Conservation (phyloP, 1,140 invertebrate species). For the Heliothis subflexa region DNA sequence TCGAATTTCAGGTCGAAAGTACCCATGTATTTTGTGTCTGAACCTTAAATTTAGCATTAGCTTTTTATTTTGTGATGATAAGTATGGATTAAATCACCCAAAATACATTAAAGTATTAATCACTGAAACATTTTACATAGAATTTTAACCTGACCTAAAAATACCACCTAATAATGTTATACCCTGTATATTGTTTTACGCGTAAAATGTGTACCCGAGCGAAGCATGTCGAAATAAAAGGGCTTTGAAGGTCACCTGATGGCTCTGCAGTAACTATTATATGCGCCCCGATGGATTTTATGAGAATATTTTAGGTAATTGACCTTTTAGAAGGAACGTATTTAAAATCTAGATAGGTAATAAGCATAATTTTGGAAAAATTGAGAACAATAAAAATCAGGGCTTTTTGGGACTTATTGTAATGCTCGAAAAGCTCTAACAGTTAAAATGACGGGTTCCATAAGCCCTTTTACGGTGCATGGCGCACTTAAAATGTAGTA, state of each 20-base stretch:
- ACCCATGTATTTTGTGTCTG: no score
- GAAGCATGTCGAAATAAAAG: conserved; percentile 58
- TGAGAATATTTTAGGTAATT: conserved; percentile 29
- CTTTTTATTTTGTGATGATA: no score
- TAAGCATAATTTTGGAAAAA: neutral
- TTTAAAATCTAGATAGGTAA: neutral
- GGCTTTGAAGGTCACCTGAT: conserved; percentile 48
- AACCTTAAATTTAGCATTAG: no score
- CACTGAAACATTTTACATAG: no score
- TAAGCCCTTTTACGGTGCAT: no score
- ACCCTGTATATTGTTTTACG: neutral
- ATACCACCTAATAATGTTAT: neutral
- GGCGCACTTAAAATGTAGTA: no score
- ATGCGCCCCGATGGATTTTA: conserved; percentile 19
- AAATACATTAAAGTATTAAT: no score
- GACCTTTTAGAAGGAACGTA: neutral
- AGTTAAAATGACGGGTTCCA: no score
- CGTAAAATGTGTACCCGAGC: conserved; percentile 41
- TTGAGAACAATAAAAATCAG: neutral
- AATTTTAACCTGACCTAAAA: neutral
- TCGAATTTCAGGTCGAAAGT: no score
- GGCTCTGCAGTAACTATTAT: conserved; percentile 22
- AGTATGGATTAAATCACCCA: no score
- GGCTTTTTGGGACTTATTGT: no score
- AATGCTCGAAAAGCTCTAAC: no score